Base-by-base conservation (phyloP, 2,888 invertebrate genomes). In the Coelogynopora nodosa region DNA sequence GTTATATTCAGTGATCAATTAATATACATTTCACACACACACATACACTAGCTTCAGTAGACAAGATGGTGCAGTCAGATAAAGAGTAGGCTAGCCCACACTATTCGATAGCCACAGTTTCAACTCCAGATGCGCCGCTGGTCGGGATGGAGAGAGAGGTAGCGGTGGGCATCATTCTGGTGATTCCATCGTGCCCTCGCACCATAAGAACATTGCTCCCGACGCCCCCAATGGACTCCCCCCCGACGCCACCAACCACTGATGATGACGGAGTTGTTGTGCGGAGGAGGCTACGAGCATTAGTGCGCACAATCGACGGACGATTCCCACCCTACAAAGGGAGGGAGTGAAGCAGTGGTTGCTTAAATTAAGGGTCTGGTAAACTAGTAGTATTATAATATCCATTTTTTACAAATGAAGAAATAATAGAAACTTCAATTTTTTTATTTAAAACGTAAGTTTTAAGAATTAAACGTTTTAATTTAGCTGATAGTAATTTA, bases 301-400 rank as follows among this genome's bases (percentile, higher is more conserved):
- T 74, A 13, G 74, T 74, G 74, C 74, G 74, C 5, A 74, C 74
- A 74, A 74, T 74, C 23, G 74, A 74, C 23, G 74, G 74, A 74
- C 74, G 74, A 26, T 74, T 74, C 2, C 23, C 74, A 26, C 10
- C 5, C 74, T 74, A 2, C 5, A 74, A 49, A 49, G 18, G 49
- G 5, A 49, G 18, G 18, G 18, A n/a, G n/a, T n/a, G n/a, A n/a
- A n/a, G n/a, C n/a, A n/a, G n/a, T n/a, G n/a, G n/a, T n/a, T n/a
- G n/a, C n/a, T n/a, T n/a, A n/a, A n/a, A n/a, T n/a, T n/a, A n/a
- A n/a, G n/a, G n/a, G n/a, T n/a, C n/a, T n/a, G n/a, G n/a, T n/a
- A n/a, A n/a, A n/a, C n/a, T n/a, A n/a, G n/a, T n/a, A n/a, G n/a
- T n/a, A n/a, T n/a, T n/a, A n/a, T n/a, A n/a, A n/a, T n/a, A n/a